Evolutionary conservation across 2,888 invertebrate genomes (phyloP).

Genomic region (Sphaerophoria rueppellii): DNA sequence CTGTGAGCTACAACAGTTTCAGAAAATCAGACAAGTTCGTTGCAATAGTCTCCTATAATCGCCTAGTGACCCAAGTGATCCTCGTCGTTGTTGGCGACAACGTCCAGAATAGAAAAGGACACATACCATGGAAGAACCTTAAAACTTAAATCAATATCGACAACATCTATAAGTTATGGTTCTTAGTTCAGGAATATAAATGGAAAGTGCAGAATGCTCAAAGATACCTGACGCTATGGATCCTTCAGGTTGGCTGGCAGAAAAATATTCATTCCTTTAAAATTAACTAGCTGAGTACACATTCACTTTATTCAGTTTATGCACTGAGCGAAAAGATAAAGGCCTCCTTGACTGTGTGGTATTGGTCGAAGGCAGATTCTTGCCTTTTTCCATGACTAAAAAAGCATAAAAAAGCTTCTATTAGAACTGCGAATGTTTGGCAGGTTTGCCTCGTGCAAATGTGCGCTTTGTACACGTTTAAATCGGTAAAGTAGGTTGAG

Average conservation of each 20-base stretch:
- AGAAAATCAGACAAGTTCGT: constrained; percentile 33
- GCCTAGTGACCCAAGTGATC: not conserved
- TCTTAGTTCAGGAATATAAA: constrained; percentile 28
- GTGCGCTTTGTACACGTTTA: constrained; percentile 15
- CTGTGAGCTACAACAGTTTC: constrained; percentile 40
- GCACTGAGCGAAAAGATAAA: constrained; percentile 51
- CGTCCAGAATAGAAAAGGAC: constrained; percentile 43
- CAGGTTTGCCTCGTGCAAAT: constrained; percentile 21
- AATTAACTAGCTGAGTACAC: constrained; percentile 48
- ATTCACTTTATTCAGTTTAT: constrained; percentile 69
- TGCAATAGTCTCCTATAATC: constrained; percentile 6
- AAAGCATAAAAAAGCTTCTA: constrained; percentile 14
- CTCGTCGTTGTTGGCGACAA: constrained; percentile 13
- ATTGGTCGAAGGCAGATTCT: constrained; percentile 13
- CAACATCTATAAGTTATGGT: constrained; percentile 71
- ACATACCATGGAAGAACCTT: constrained; percentile 61
- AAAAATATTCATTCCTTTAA: constrained; percentile 30
- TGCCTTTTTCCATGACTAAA: constrained; percentile 19
- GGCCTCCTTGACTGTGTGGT: constrained; percentile 19
- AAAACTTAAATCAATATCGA: constrained; percentile 68
- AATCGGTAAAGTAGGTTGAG: not conserved
- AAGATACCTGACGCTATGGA: not conserved
- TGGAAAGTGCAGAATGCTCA: not conserved
- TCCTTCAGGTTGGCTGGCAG: constrained; percentile 30
- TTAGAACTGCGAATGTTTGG: not conserved